Base-by-base conservation (phyloP, 2,113 vertebrate species). In the Ptilonorhynchus violaceus region DNA sequence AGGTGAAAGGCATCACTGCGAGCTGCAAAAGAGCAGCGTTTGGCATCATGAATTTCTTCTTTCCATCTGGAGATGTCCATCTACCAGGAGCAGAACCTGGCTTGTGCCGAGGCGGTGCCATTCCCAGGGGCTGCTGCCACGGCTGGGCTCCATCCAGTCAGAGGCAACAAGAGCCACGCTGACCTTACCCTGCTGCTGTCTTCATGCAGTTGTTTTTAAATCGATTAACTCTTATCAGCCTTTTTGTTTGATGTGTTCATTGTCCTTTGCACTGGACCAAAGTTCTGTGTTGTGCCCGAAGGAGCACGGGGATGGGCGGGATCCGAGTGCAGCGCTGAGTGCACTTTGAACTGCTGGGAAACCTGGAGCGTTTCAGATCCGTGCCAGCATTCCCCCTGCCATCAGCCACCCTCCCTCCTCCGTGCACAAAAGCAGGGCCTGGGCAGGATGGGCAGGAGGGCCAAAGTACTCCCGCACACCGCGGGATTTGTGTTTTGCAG, bases 131-230 rank as follows among this genome's bases (percentile, higher is more conserved):
- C 10, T 52, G 28, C 59, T 58, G 50, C 44, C 44, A 17, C 0
- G 5, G 16, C 44, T 59, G 37, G 60, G 20, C 46, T 76, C 4
- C 0, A 31, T 11, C 23, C 33, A 11, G 44, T 3, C 1, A 0
- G 31, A 33, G 50, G 22, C 23, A 75, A 8, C 9, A 4, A 18
- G 39, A 30, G 10, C 31, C 35, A 28, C 6, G 0, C 21, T 50
- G 24, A 13, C 33, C 49, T 11, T 16, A 13, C 9, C 35, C 4
- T 12, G 21, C 60, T 63, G 27, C 37, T 81, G 15, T 19, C 44
- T 6, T 30, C 42, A 3, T 41, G 62, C 42, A 42, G 15, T 42
- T 15, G 6, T 22, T 25, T 64, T 15, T 3, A 3, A 10, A 35
- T 28, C 41, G 35, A 0, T 35, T 21, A 13, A 64, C 5, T 6